Evolutionary conservation across 35 echinoderm and acorn worm species (phyloP), one percentile per base, ranked within the genome.

Genomic region (Heliocidaris tuberculata): DNA sequence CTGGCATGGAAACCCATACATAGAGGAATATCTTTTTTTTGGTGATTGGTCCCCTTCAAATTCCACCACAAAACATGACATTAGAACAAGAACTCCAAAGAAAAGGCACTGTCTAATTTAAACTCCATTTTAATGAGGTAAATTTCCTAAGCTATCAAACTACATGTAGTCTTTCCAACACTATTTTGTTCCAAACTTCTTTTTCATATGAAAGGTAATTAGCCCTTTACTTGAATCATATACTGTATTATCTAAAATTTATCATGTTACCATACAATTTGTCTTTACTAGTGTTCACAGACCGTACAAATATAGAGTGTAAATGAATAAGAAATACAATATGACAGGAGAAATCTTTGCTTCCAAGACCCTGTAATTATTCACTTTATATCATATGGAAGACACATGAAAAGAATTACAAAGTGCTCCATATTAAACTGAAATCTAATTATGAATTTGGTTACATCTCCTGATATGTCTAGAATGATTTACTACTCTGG

Each of bases 61-160:
- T 56, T 78, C 21, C 65, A 78, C 27, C 19, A 78, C 65, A 78
- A 24, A 78, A 78, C 65, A 78, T 27, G 65, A n/a, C 21, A 8
- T 78, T 2, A 27, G 65, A 78, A 78, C 65, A 7, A 42, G 17
- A 78, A 78, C 8, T 78, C 27, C 19, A 78, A 78, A 78, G 65
- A 78, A 78, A 78, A 78, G 65, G 65, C 65, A 78, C 65, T 78
- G 65, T 78, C 65, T 24, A 27, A 78, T 78, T 78, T 78, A 19
- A 78, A 78, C 65, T 78, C 27, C 65, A 78, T n/a, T 78, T 78
- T 21, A 78, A 78, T 78, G 65, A 78, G 65, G 65, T 78, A 78
- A 78, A 19, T 78, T 21, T 78, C 65, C 17, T 27, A 17, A 78
- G 19, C 27, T 78, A 27, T 78, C 65, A 78, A 42, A 56, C 52